Evolutionary conservation across 2,888 invertebrate species (phyloP), one percentile per base, ranked within the genome.

Genomic region (Drosophila mulleri): DNA sequence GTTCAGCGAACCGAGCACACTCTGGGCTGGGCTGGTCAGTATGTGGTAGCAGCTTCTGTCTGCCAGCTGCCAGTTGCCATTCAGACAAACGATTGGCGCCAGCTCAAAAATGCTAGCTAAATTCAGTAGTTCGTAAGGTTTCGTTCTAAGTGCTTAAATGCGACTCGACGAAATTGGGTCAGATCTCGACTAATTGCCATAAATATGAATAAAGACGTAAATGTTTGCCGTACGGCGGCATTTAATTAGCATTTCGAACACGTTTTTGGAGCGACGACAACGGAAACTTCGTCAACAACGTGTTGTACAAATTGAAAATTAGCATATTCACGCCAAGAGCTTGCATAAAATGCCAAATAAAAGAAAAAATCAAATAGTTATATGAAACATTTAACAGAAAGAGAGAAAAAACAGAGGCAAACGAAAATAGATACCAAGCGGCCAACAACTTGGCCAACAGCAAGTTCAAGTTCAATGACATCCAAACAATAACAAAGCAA

Each of bases 401-500:
- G 52, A 32, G 35, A 56, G 47, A 68, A 66, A 37, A 52, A 62
- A 26, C 52, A 37, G 8, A 29, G 29, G 29, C 29, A 62, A 44
- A 68, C 41, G 39, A 41, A 69, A 53, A 73, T 60, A 65, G 48
- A 56, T 48, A 42, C 60, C 69, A 57, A 67, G 61, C 64, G 75
- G 60, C 52, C 63, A 3, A 3, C 47, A 42, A 60, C 26, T 62
- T 66, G 75, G 58, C 77, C 73, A 59, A 75, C 87, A 77, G 23
- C 87, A 89, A 82, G 89, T 86, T 86, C 86, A 86, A 86, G 86
- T 86, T 86, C 86, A 86, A 86, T 86, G 86, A 86, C 86, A 86
- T 78, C 72, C 77, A 75, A 75, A 88, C 84, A 84, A 86, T 77
- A 86, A 84, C 72, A 86, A 75, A 58, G 60, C 69, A 65, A 75